Evolutionary conservation across 2,113 vertebrate species (phyloP).

Genomic region (Climacteris rufus): DNA sequence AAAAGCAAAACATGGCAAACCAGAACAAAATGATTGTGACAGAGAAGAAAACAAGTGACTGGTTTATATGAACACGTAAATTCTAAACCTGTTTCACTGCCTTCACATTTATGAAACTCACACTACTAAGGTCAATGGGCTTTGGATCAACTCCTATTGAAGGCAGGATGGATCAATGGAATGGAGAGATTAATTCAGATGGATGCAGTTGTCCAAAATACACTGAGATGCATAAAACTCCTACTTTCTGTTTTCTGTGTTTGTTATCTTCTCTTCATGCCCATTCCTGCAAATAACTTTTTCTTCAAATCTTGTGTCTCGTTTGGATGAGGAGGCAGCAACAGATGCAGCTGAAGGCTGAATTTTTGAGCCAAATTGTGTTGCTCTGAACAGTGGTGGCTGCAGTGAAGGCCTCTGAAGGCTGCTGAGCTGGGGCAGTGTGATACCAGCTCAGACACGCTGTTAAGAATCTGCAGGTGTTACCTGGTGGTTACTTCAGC

Average conservation of each 20-base stretch:
- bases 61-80: not conserved
- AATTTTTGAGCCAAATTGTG: not conserved
- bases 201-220: not conserved
- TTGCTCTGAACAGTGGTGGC: not conserved
- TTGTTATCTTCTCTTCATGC: not conserved
- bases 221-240: not conserved
- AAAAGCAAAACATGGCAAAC: not conserved
- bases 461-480: not conserved
- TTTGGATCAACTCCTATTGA: not conserved
- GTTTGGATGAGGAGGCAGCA: not conserved
- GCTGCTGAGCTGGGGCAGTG: not conserved
- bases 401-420: not conserved
- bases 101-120: not conserved
- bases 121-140: not conserved
- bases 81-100: not conserved
- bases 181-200: not conserved
- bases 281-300: not conserved
- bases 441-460: rapidly evolving
- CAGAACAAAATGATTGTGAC: not conserved
- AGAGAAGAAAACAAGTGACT: not conserved
- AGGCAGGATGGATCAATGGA: not conserved
- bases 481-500: not conserved
- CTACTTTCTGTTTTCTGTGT: not conserved
- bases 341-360: not conserved
- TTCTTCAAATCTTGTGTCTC: not conserved